Evolutionary conservation across 1,140 invertebrate genomes (phyloP), one percentile per base, ranked within the genome.

Genomic region (Eriocheir sinensis): DNA sequence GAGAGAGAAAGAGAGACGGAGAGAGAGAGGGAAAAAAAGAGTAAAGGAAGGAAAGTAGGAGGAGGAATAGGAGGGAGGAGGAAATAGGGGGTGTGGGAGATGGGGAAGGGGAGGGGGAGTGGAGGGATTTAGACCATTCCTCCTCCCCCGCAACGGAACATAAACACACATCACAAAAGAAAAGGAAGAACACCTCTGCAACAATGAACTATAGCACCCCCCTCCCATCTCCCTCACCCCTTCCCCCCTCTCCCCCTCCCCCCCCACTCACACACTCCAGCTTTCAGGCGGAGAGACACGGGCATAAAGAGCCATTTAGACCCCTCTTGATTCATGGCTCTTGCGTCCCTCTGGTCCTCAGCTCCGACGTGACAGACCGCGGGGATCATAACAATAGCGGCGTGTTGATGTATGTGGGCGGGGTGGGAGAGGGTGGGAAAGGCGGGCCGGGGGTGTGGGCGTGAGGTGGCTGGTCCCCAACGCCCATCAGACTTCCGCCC

Each of bases 391-490:
- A 89, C 88, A 89, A 89, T 89, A 44, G 44, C 15, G 40, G 44
- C 27, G 88, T 89, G 88, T 89, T 89, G 88, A 89, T 89, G 41
- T 89, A 53, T 89, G 30, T 89, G 88, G 88, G 88, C 41, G 85
- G 85, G 85, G 41, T 21, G 34, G 41, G 0, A 41, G 86, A 30
- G 88, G 88, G 1, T 6, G 44, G 88, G 88, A 41, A 27, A 34
- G 27, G 38, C 34, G 83, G 38, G 12, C 9, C 15, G 83, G 32
- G 83, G 34, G 38, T 36, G 38, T 72, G 9, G 53, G 9, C 27
- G 9, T 41, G 83, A 41, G 81, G 34, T 85, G 81, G 81, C 34
- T 41, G 34, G 81, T 38, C 34, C 27, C 81, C 81, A 85, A 85
- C 81, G 81, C 81, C 81, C 81, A 85, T 41, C 81, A 36, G 81